Percentiles rank a stretch among this genome's conserved stretches.
Evolutionary conservation across 2,113 vertebrate species (phyloP).

Genomic region (Podilymbus podiceps): DNA sequence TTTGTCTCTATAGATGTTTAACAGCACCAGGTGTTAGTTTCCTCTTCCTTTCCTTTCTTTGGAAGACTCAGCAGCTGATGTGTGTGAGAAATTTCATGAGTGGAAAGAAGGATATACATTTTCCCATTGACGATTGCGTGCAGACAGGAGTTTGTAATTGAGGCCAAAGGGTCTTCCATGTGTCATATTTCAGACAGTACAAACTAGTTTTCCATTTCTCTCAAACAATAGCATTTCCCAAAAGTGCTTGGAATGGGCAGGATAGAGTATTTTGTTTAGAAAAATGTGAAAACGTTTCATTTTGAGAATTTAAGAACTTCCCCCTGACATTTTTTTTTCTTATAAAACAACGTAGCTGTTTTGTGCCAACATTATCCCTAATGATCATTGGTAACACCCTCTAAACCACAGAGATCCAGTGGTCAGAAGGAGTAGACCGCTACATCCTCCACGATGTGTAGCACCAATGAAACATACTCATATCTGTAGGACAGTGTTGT

Average conservation of each 20-base stretch:
- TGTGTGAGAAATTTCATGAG: not conserved
- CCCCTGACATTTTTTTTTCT: not conserved
- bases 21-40: accelerated
- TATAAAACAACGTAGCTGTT: not conserved
- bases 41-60: not conserved
- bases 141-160: not conserved
- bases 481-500: not conserved
- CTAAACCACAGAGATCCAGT: not conserved
- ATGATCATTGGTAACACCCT: not conserved
- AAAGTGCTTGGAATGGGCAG: not conserved
- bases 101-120: not conserved
- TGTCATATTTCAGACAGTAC: not conserved
- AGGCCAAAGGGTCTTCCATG: not conserved
- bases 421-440: not conserved
- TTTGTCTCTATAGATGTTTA: not conserved
- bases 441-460: not conserved
- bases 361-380: not conserved
- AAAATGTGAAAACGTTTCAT: not conserved
- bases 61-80: not conserved
- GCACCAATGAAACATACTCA: not conserved
- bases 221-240: not conserved
- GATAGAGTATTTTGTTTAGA: not conserved
- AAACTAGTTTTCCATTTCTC: not conserved
- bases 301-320: not conserved
- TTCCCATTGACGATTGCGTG: accelerated